phyloP scores from a whole-genome alignment of 2,113 vertebrate species.

The Piaya cayana region DNA sequence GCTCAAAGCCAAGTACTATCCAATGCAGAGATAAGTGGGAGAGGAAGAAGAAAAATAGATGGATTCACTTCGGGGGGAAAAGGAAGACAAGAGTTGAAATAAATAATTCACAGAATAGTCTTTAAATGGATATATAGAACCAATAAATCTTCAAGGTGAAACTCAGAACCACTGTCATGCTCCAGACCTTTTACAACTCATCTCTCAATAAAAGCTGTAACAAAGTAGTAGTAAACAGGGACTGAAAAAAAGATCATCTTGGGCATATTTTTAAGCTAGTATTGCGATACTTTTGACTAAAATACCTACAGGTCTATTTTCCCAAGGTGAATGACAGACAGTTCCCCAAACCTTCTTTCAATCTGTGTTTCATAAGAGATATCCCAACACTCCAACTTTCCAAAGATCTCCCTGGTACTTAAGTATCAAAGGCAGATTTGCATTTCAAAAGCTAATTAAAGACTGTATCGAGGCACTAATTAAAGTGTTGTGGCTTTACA shows the following conservation, averaged over 20 bases:
- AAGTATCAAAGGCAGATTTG: conserved; percentile 33
- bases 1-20: not conserved
- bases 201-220: not conserved
- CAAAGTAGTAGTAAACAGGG: not conserved
- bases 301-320: not conserved
- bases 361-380: not conserved
- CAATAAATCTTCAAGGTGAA: not conserved
- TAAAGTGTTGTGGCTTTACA: conserved; percentile 18
- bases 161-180: not conserved
- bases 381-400: not conserved
- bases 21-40: not conserved
- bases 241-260: not conserved
- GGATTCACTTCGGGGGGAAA: not conserved
- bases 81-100: not conserved
- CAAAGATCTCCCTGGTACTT: not conserved
- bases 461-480: not conserved
- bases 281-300: not conserved
- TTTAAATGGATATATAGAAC: not conserved
- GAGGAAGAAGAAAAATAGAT: not conserved
- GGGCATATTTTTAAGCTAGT: not conserved
- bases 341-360: not conserved
- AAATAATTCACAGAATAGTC: not conserved
- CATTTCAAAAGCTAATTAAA: conserved; percentile 48
- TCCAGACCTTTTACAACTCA: not conserved
- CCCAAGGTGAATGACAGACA: not conserved